Conservation (phyloP, 2,888 invertebrate species). For the Stenodera caucasica region DNA sequence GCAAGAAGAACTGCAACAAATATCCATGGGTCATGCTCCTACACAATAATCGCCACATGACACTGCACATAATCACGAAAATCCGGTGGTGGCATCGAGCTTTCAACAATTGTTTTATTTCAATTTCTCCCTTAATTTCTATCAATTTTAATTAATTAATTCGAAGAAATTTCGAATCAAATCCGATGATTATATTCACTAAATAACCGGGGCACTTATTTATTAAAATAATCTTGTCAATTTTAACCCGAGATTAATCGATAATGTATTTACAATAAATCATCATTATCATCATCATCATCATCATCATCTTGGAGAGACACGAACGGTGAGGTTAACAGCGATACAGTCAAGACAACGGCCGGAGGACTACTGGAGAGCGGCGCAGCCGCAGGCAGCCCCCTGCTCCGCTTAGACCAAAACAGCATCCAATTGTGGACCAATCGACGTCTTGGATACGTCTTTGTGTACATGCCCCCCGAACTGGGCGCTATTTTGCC, state of each 20-base stretch:
- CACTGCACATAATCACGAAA: conserved; percentile 56
- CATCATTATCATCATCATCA: background rate
- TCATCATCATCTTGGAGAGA: background rate
- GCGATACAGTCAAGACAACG: conserved; percentile 35
- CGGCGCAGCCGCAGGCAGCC: conserved; percentile 51
- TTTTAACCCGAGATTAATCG: background rate
- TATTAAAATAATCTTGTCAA: too few species aligned
- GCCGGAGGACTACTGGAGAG: conserved; percentile 54
- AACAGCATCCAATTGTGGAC: conserved; percentile 52
- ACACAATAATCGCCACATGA: conserved; percentile 59
- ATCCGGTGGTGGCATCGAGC: conserved; percentile 35
- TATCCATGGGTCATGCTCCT: conserved; percentile 60
- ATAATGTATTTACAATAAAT: background rate
- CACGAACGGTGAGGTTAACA: background rate
- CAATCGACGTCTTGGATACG: conserved; percentile 45
- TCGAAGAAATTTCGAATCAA: background rate
- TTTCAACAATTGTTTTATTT: background rate
- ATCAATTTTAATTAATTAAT: background rate
- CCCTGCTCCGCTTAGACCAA: conserved; percentile 48
- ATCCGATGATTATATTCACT: conserved; percentile 8
- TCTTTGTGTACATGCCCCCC: conserved; percentile 39
- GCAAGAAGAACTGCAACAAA: conserved; percentile 57
- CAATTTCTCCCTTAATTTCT: background rate
- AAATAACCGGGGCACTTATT: background rate
- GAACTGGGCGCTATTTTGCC: conserved; percentile 34